Percentiles rank a stretch among this genome's conserved stretches.
These are phyloP conservation scores for Octodon degus DNA, from an alignment of 2,113 vertebrate species.

Conservation along the genomic window DNA sequence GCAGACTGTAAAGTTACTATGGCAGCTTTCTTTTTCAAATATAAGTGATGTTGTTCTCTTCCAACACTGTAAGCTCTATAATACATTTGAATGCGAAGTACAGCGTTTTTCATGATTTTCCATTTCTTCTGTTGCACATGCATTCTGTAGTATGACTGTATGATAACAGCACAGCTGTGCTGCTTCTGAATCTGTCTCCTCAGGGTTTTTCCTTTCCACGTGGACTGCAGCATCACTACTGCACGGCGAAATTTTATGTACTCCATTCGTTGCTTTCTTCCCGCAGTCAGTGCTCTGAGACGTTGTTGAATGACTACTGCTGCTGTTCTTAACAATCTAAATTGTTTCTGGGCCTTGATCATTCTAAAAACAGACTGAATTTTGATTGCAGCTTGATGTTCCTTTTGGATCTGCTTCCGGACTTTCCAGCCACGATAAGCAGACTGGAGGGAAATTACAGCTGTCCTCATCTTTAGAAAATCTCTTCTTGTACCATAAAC, in stretches of 20 bases:
- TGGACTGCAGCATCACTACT: slow-evolving; percentile 86
- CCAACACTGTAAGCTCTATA: slow-evolving; percentile 86
- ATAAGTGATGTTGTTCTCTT: slow-evolving; percentile 76
- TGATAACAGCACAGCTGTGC: slow-evolving; percentile 84
- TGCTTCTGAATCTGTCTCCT: slow-evolving; percentile 83
- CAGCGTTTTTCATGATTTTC: slow-evolving; percentile 83
- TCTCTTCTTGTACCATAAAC: slow-evolving; percentile 72
- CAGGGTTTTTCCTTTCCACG: slow-evolving; percentile 88
- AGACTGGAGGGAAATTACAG: slow-evolving; percentile 89
- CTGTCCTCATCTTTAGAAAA: slow-evolving; percentile 85
- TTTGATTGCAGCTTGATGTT: slow-evolving; percentile 82
- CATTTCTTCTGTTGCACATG: slow-evolving; percentile 83
- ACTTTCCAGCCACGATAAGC: slow-evolving; percentile 87
- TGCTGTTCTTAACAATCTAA: slow-evolving; percentile 81
- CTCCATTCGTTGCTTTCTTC: slow-evolving; percentile 77
- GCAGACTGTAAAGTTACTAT: slow-evolving; percentile 87
- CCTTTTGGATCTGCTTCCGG: slow-evolving; percentile 82
- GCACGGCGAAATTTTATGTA: slow-evolving; percentile 80
- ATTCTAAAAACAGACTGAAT: slow-evolving; percentile 91
- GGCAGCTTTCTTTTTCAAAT: slow-evolving; percentile 84
- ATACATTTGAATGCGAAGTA: slow-evolving; percentile 86
- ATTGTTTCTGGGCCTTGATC: slow-evolving; percentile 80
- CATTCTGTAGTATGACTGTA: slow-evolving; percentile 91
- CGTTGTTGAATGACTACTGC: slow-evolving; percentile 85
- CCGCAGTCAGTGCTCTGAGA: slow-evolving; percentile 85